Base-by-base conservation (phyloP, 2,888 invertebrate genomes). In the Rhagium mordax region DNA sequence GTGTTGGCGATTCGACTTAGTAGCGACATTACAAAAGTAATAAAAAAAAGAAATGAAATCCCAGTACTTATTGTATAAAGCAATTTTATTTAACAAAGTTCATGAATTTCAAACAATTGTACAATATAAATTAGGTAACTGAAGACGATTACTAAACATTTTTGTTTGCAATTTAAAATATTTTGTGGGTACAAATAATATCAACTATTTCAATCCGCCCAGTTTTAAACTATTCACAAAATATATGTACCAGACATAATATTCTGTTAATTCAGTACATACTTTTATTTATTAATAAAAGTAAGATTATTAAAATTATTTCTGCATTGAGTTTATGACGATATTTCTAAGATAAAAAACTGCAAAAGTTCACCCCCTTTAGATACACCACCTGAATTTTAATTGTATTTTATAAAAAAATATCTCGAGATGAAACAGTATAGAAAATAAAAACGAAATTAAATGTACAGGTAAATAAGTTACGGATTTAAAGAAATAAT, bases 1-100 rank as follows among this genome's bases (percentile, higher is more conserved):
- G n/a, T n/a, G n/a, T n/a, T n/a, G n/a, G n/a, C n/a, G n/a, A n/a
- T n/a, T n/a, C n/a, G n/a, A n/a, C n/a, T n/a, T n/a, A n/a, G n/a
- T n/a, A n/a, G n/a, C n/a, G n/a, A n/a, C n/a, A n/a, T n/a, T n/a
- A n/a, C n/a, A n/a, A n/a, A n/a, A n/a, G n/a, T n/a, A n/a, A n/a
- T n/a, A n/a, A n/a, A n/a, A n/a, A n/a, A n/a, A n/a, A n/a, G n/a
- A n/a, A n/a, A n/a, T n/a, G n/a, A n/a, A n/a, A n/a, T n/a, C n/a
- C n/a, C n/a, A n/a, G n/a, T n/a, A n/a, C n/a, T n/a, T n/a, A n/a
- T 27, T 64, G 27, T 64, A 64, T 64, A 51, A 64, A 64, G 64
- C 64, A 64, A 49, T 64, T 64, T 64, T 64, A 64, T 64, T 64
- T 49, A 64, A 64, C 64, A 64, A 49, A 61, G 48, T 48, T 51